Base-by-base conservation (phyloP, 2,797 vertebrate species). In the Acanthurus tractus region DNA sequence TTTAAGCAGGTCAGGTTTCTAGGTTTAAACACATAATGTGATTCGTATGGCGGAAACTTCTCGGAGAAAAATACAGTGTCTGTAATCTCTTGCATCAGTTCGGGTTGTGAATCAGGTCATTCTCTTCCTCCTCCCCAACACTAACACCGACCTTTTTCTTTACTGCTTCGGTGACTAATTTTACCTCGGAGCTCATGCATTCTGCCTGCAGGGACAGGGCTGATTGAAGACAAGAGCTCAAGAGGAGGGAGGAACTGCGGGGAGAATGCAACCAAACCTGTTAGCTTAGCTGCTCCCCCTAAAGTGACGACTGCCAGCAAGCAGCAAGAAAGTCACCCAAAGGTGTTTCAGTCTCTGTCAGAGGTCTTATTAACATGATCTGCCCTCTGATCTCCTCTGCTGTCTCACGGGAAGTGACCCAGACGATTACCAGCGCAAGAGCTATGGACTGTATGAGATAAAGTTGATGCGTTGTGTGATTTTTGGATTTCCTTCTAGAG, bases 241-340 rank as follows among this genome's bases (percentile, higher is more conserved):
- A 70, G 74, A 67, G 56, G 63, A 79, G 87, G 90, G 90, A 85
- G 88, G 78, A 85, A 78, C 82, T 54, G 82, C 69, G n/a, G 14
- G 36, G 74, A 81, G 93, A 96, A 96, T 95, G 95, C 46, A 63
- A 88, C 90, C 80, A 55, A 84, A 94, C 95, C 92, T 87, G 95
- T 95, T 86, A 52, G 86, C 65, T 82, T 71, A 76, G 89, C 90
- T 88, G 80, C 79, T 81, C 89, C 85, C 79, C 71, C 70, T 69
- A 64, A 72, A 55, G 76, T 71, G 63, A 71, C 64, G 13, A 78
- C 83, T 81, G 66, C 80, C 52, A 68, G 78, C 79, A 49, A 85
- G 77, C 36, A 53, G 62, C 70, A 83, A 53, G 59, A 78, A 82
- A 88, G 84, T 49, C 53, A 77, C 82, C 82, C 23, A 4, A 44